Evolutionary conservation across 2,888 invertebrate genomes (phyloP).

Genomic region (Drymonia ruficornis): DNA sequence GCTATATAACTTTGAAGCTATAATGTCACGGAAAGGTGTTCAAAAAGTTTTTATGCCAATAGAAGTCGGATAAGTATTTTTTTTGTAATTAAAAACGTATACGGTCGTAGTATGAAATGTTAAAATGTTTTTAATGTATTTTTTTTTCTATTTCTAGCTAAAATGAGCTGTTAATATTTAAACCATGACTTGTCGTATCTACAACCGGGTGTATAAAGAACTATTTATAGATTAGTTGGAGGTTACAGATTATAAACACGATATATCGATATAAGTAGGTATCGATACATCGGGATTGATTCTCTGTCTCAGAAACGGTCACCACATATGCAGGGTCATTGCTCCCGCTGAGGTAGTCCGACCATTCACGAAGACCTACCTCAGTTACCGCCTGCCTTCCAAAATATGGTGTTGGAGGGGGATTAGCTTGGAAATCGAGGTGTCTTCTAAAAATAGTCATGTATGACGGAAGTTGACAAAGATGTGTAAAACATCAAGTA

Average conservation of each 20-base stretch:
- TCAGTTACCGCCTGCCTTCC: neutral
- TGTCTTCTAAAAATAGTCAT: slow-evolving; percentile 12
- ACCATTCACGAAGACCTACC: slow-evolving; percentile 29
- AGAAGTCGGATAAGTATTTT: too few relatives aligned
- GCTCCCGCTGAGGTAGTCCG: slow-evolving; percentile 36
- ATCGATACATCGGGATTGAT: slow-evolving; percentile 38
- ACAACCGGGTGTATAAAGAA: too few relatives aligned
- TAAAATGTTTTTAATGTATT: too few relatives aligned
- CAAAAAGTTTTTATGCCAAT: too few relatives aligned
- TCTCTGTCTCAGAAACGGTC: slow-evolving; percentile 45
- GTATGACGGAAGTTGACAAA: slow-evolving; percentile 39
- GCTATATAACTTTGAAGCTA: too few relatives aligned
- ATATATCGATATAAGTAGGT: slow-evolving; percentile 8
- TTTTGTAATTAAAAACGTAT: too few relatives aligned
- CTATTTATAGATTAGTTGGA: too few relatives aligned
- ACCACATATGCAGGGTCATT: slow-evolving; percentile 46
- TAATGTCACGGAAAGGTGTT: too few relatives aligned
- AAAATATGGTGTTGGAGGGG: neutral
- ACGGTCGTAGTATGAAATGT: too few relatives aligned
- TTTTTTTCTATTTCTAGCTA: too few relatives aligned
- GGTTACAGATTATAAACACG: slow-evolving; percentile 14
- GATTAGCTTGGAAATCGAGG: neutral
- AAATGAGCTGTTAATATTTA: too few relatives aligned
- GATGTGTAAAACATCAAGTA: slow-evolving; percentile 18
- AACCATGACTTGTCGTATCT: too few relatives aligned